Evolutionary conservation across 2,888 invertebrate genomes (phyloP).

Genomic region (Mythimna pallens): DNA sequence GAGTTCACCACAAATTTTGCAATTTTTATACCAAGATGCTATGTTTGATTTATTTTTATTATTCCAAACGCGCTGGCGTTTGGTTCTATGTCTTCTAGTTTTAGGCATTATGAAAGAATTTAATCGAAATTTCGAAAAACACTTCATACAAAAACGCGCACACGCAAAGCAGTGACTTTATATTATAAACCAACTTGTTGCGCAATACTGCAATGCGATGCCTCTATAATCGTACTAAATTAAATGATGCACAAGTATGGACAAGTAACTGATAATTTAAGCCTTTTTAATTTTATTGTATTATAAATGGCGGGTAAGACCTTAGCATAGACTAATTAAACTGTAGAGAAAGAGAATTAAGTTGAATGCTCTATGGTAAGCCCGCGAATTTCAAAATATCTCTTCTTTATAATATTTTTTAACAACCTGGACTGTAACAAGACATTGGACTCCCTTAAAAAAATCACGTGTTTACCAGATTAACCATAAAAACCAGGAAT

Average conservation of each 20-base stretch:
- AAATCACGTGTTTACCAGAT: too few relatives aligned
- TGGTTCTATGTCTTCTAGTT: background rate
- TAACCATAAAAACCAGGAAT: too few relatives aligned
- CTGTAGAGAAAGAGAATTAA: background rate
- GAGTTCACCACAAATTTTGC: constrained; percentile 31
- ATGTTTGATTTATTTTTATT: constrained; percentile 16
- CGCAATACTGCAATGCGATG: background rate
- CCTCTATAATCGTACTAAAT: constrained; percentile 4
- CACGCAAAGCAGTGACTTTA: too few relatives aligned
- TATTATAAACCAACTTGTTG: too few relatives aligned
- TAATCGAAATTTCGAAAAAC: background rate
- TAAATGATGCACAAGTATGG: background rate
- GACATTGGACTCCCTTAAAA: too few relatives aligned
- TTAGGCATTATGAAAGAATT: constrained; percentile 31
- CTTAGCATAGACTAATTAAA: constrained; percentile 15
- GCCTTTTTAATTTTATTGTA: constrained; percentile 17
- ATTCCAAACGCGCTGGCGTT: background rate
- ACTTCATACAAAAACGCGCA: too few relatives aligned
- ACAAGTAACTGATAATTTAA: background rate
- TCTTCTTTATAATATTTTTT: too few relatives aligned
- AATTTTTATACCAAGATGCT: constrained; percentile 30
- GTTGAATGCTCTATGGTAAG: background rate
- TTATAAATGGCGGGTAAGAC: constrained; percentile 11
- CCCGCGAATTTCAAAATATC: constrained; percentile 7
- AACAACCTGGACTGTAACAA: too few relatives aligned